Evolutionary conservation across 2,888 invertebrate species (phyloP).

Genomic region (Aethes cnicana): DNA sequence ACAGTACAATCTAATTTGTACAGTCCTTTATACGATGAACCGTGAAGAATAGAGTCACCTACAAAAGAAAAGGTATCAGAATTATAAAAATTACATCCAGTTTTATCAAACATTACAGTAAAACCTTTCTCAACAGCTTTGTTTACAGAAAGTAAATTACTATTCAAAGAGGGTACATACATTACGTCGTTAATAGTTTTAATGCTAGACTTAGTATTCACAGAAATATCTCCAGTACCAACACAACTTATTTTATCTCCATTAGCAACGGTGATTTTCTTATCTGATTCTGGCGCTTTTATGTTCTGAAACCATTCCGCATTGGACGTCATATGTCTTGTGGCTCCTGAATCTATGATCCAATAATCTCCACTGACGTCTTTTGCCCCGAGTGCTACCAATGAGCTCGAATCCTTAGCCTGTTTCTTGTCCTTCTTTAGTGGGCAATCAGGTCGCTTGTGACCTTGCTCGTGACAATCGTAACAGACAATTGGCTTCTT

Average conservation of each 20-base stretch:
- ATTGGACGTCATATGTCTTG: neutral
- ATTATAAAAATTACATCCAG: neutral
- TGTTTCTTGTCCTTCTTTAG: neutral
- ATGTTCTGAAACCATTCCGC: neutral
- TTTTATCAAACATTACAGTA: too few relatives aligned
- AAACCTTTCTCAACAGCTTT: slow-evolving; percentile 1
- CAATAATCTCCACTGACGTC: neutral
- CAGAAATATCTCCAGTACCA: slow-evolving; percentile 9
- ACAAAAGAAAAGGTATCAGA: neutral
- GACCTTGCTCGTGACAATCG: slow-evolving; percentile 15
- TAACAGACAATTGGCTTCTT: slow-evolving; percentile 9
- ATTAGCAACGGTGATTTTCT: neutral
- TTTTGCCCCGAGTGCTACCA: neutral
- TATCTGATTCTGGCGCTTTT: neutral
- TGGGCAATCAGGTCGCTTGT: slow-evolving; percentile 17
- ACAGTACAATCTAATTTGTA: neutral
- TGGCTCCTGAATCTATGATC: neutral
- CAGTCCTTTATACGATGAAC: neutral
- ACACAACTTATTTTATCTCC: neutral
- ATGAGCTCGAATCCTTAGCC: neutral
- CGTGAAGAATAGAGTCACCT: neutral
- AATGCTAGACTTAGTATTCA: neutral
- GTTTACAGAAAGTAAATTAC: neutral
- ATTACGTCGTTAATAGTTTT: neutral
- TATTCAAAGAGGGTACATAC: neutral